Conservation (phyloP, 2,113 vertebrate genomes). For the Cyanoliseus patagonus region DNA sequence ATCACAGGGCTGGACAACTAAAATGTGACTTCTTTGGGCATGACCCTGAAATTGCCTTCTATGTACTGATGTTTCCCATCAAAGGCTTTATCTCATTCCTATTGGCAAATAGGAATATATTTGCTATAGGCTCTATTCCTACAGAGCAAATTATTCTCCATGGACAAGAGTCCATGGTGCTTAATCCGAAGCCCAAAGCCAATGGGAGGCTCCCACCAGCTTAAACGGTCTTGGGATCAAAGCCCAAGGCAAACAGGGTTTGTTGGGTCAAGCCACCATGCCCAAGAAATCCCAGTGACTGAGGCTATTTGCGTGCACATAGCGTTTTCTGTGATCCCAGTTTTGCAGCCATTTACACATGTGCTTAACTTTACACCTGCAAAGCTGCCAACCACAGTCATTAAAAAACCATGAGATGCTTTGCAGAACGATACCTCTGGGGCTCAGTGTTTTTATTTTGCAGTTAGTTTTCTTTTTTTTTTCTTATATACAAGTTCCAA, state of each 20-base stretch:
- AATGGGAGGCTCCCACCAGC: neutral
- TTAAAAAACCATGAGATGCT: conserved; percentile 23
- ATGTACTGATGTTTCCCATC: neutral
- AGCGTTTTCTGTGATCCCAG: neutral
- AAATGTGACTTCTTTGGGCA: neutral
- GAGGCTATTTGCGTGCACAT: neutral
- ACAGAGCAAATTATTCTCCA: neutral
- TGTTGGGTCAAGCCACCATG: neutral
- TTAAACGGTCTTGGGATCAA: neutral
- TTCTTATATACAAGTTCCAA: neutral
- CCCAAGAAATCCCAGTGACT: neutral
- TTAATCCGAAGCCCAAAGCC: neutral
- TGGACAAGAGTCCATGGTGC: neutral
- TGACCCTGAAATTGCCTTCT: neutral
- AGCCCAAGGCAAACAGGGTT: neutral
- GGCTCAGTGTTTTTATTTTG: neutral
- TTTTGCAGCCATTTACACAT: neutral
- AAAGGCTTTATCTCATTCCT: neutral
- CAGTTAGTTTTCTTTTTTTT: neutral
- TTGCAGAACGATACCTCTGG: neutral
- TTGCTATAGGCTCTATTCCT: neutral
- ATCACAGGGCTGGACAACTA: neutral
- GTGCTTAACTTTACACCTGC: conserved; percentile 14
- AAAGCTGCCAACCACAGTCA: neutral
- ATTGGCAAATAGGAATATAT: neutral